These are phyloP conservation scores for Callipepla squamata DNA, from an alignment of 2,113 vertebrate species.

Conservation along the genomic window DNA sequence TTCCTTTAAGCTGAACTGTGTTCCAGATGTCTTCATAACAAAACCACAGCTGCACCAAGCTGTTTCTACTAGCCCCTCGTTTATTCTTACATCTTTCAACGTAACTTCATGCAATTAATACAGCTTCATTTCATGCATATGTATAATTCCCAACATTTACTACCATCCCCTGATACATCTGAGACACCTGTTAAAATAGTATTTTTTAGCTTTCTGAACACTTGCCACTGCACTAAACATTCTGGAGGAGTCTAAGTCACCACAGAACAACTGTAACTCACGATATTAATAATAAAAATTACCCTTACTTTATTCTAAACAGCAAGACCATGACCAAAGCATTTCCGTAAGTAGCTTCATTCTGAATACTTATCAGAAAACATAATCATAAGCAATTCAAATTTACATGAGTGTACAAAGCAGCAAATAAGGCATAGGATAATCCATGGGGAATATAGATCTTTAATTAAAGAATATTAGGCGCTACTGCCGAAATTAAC, in stretches of 20 bases:
- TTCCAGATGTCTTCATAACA: not conserved
- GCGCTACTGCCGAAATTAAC: constrained; percentile 9
- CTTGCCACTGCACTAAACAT: not conserved
- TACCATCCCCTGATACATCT: not conserved
- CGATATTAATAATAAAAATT: not conserved
- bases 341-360: not conserved
- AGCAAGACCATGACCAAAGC: not conserved
- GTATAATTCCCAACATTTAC: not conserved
- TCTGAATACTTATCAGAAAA: constrained; percentile 4
- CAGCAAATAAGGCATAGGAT: not conserved
- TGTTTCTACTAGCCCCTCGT: not conserved
- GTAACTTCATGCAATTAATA: not conserved
- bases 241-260: not conserved
- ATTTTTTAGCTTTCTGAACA: not conserved
- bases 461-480: constrained; percentile 11
- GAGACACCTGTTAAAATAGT: not conserved
- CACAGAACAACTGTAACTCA: not conserved
- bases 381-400: constrained; percentile 7
- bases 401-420: not conserved
- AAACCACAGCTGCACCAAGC: not conserved
- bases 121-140: not conserved
- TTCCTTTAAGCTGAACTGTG: not conserved
- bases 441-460: not conserved
- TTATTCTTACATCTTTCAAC: not conserved
- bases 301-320: not conserved